Evolutionary conservation across 2,797 vertebrate species (phyloP).

Genomic region (Heteromormyrus szaboi): DNA sequence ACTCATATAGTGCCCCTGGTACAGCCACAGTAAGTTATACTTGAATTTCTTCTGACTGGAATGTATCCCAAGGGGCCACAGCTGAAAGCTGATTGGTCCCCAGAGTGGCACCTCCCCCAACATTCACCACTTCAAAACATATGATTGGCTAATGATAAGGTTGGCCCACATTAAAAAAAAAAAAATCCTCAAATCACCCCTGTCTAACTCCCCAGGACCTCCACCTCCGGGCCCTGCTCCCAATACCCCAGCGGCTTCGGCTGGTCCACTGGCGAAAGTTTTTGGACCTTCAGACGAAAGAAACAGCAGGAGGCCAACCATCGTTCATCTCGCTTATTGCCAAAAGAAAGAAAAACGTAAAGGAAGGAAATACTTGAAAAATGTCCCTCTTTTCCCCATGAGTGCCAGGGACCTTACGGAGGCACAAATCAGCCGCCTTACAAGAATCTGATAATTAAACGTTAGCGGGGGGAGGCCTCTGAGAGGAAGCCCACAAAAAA

Average conservation of each 20-base stretch:
- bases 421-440: neutral
- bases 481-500: neutral
- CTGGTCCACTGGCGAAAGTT: too few species aligned
- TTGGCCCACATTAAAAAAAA: neutral
- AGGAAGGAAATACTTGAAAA: constrained; percentile 6
- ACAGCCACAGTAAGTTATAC: neutral
- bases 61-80: neutral
- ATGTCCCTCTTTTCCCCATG: neutral
- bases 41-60: neutral
- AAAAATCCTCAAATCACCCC: neutral
- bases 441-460: constrained; percentile 1
- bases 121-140: neutral
- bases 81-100: neutral
- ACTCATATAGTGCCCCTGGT: neutral
- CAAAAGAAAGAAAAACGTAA: neutral
- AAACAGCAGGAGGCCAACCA: neutral
- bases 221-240: neutral
- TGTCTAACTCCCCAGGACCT: neutral
- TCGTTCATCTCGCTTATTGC: neutral
- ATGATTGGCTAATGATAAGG: neutral
- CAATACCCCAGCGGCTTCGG: neutral
- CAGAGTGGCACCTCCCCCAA: neutral
- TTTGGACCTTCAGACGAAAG: neutral
- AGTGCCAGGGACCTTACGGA: neutral
- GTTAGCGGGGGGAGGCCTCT: neutral